These are phyloP conservation scores for Catagonus wagneri DNA, from an alignment of 2,113 vertebrate species.

Conservation along the genomic window DNA sequence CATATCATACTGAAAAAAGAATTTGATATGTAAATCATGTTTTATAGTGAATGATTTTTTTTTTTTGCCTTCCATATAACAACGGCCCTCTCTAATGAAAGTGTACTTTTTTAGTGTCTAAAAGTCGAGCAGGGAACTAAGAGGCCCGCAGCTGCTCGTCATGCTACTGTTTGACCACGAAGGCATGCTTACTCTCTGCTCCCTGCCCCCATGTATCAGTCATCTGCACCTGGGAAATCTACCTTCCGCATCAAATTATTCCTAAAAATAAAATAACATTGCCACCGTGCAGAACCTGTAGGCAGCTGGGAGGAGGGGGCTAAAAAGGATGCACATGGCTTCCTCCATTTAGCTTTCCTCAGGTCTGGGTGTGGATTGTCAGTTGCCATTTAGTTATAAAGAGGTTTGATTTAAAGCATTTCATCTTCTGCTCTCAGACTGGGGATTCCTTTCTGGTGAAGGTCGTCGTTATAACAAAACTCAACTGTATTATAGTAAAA, in stretches of 20 bases:
- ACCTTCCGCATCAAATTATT: neutral
- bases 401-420: neutral
- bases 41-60: conserved; percentile 16
- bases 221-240: neutral
- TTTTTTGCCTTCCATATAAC: conserved; percentile 25
- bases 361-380: too few species aligned
- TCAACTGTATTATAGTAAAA: neutral
- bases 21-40: conserved; percentile 27
- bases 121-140: neutral
- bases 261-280: neutral
- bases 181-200: neutral
- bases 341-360: neutral
- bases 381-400: neutral
- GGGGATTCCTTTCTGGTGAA: neutral
- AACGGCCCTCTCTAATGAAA: neutral
- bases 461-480: neutral
- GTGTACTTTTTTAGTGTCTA: neutral
- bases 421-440: neutral
- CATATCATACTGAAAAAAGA: conserved; percentile 9
- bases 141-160: neutral
- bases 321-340: rapidly evolving
- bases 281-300: too few species aligned
- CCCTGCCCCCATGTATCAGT: neutral
- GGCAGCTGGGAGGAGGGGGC: neutral
- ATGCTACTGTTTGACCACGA: neutral